Conservation (phyloP, 1,140 invertebrate species). For the Pseudomyrmex concolor region DNA sequence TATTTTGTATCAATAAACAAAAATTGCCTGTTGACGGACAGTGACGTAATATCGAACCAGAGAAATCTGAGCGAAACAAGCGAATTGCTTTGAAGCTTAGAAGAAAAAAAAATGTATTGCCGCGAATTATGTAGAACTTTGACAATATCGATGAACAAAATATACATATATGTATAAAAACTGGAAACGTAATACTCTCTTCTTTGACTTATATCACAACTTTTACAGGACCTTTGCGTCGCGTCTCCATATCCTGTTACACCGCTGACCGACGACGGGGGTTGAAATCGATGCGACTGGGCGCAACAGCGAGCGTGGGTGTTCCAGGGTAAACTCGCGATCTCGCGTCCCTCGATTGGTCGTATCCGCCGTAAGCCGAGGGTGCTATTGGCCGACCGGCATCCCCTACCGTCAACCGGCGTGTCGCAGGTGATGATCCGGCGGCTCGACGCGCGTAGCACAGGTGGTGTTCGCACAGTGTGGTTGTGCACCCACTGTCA, state of each 20-base stretch:
- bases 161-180: neutral
- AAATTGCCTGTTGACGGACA: slow-evolving; percentile 27
- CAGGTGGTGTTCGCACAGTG: slow-evolving; percentile 65
- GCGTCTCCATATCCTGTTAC: neutral
- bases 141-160: neutral
- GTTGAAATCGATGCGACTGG: slow-evolving; percentile 73
- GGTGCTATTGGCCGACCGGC: slow-evolving; percentile 30
- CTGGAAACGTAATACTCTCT: neutral
- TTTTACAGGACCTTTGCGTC: neutral
- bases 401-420: neutral
- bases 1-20: slow-evolving; percentile 47
- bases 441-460: slow-evolving; percentile 11
- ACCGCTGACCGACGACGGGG: slow-evolving; percentile 17
- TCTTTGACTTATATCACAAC: no score
- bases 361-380: slow-evolving; percentile 22
- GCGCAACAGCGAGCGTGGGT: slow-evolving; percentile 65
- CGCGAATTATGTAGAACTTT: neutral
- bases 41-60: neutral
- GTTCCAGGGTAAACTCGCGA: slow-evolving; percentile 63
- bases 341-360: slow-evolving; percentile 54
- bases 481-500: slow-evolving; percentile 62
- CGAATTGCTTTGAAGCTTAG: neutral
- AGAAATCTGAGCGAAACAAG: neutral
- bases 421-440: slow-evolving; percentile 31
- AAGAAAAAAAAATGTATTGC: neutral